These are phyloP conservation scores for Pteromalus puparum DNA, from an alignment of 1,140 invertebrate genomes.

Conservation along the genomic window DNA sequence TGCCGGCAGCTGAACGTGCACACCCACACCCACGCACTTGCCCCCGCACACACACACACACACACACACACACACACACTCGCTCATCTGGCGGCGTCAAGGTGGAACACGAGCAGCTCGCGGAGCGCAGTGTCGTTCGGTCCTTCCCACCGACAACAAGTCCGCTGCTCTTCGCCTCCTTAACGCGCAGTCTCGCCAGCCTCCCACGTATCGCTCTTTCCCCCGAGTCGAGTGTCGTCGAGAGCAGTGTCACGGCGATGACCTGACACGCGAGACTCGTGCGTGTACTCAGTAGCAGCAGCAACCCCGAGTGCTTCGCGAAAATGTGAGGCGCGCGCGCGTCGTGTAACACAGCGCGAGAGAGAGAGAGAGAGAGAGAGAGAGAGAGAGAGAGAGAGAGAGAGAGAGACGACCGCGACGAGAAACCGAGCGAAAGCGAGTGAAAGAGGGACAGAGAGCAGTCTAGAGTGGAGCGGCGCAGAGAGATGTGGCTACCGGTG, in stretches of 20 bases:
- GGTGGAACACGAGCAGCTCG: slow-evolving; percentile 57
- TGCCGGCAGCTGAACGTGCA: slow-evolving; percentile 49
- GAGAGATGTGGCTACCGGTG: slow-evolving; percentile 67
- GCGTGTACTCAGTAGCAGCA: neutral
- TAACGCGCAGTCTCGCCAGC: neutral
- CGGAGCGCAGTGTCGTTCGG: slow-evolving; percentile 68
- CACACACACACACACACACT: slow-evolving; percentile 19
- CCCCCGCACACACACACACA: neutral
- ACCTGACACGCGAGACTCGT: slow-evolving; percentile 6
- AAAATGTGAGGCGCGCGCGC: slow-evolving; percentile 38
- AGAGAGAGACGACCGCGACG: neutral
- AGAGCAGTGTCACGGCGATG: slow-evolving; percentile 15
- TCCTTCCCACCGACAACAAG: slow-evolving; percentile 58
- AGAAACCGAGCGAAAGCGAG: neutral
- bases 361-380: neutral
- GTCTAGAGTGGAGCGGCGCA: slow-evolving; percentile 44
- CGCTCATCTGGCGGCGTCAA: slow-evolving; percentile 32
- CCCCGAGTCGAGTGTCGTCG: neutral
- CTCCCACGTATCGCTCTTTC: neutral
- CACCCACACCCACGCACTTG: slow-evolving; percentile 48
- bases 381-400: neutral
- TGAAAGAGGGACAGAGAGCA: slow-evolving; percentile 11
- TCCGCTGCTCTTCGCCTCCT: neutral
- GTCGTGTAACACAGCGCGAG: neutral
- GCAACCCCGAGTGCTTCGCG: neutral